These are phyloP conservation scores for Hemicordylus capensis DNA, from an alignment of 2,113 vertebrate species.

Conservation along the genomic window DNA sequence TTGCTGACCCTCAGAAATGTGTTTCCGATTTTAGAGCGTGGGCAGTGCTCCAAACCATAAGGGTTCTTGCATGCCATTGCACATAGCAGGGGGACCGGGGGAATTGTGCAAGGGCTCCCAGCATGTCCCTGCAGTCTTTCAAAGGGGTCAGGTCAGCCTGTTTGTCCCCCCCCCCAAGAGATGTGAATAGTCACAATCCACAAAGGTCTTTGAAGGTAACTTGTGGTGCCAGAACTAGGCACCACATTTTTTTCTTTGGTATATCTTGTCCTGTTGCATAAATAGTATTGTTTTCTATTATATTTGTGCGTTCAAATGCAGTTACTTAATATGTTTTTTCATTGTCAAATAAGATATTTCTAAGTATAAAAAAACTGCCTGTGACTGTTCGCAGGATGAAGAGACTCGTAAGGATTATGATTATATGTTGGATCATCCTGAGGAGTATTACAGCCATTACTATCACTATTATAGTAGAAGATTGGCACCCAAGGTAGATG, in stretches of 20 bases:
- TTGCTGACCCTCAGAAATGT: too few species aligned
- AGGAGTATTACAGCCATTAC: constrained; percentile 96
- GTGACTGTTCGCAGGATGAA: constrained; percentile 84
- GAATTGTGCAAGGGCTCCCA: too few species aligned
- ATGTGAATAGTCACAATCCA: too few species aligned
- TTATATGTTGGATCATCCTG: constrained; percentile 97
- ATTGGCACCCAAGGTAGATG: constrained; percentile 91
- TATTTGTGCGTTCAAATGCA: neutral
- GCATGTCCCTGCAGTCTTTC: too few species aligned
- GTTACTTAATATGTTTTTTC: neutral
- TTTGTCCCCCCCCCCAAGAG: too few species aligned
- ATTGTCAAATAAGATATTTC: neutral
- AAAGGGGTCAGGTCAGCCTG: too few species aligned
- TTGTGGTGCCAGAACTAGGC: neutral
- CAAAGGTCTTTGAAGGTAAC: neutral
- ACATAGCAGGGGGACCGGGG: too few species aligned
- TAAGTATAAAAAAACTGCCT: neutral
- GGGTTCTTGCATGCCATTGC: too few species aligned
- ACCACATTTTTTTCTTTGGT: neutral
- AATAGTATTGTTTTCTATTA: neutral
- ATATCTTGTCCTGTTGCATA: neutral
- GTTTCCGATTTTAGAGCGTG: too few species aligned
- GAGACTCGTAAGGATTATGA: constrained; percentile 93
- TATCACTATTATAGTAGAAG: constrained; percentile 93
- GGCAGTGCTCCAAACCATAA: too few species aligned